phyloP scores from a whole-genome alignment of 2,888 invertebrate species.

The Eupsilia transversa region DNA sequence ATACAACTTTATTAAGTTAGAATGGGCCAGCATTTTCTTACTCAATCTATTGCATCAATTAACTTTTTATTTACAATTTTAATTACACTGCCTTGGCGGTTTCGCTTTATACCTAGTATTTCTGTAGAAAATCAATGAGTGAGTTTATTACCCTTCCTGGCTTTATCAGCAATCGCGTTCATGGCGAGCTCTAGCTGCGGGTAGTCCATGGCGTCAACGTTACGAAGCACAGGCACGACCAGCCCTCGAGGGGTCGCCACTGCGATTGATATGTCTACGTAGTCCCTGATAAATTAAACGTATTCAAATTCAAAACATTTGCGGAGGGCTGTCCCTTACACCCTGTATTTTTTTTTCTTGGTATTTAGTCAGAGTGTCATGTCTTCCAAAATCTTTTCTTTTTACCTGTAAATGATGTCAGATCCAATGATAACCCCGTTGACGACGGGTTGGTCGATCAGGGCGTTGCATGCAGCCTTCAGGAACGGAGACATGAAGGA shows the following conservation, averaged over 20 bases:
- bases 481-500: constrained; percentile 99
- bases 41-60: too few species aligned
- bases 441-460: constrained; percentile 98
- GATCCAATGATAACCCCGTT: constrained; percentile 98
- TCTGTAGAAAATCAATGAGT: background rate
- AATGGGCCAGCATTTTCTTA: too few species aligned
- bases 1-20: too few species aligned
- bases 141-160: constrained; percentile 92
- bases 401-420: constrained; percentile 92
- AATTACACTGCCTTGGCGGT: too few species aligned
- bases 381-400: background rate
- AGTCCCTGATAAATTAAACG: constrained; percentile 92
- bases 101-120: too few species aligned
- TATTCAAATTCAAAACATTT: background rate
- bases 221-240: constrained; percentile 98
- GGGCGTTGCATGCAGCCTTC: constrained; percentile 98
- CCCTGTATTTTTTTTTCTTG: too few species aligned
- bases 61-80: too few species aligned
- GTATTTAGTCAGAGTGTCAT: too few species aligned
- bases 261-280: constrained; percentile 99
- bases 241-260: constrained; percentile 99
- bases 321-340: too few species aligned
- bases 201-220: constrained; percentile 98
- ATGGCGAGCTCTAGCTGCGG: constrained; percentile 98
- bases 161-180: constrained; percentile 97